A percentile compares a stretch with the other conserved stretches of the same genome.
Conservation (phyloP, 2,797 vertebrate genomes). For the Jordanella pulchra region DNA sequence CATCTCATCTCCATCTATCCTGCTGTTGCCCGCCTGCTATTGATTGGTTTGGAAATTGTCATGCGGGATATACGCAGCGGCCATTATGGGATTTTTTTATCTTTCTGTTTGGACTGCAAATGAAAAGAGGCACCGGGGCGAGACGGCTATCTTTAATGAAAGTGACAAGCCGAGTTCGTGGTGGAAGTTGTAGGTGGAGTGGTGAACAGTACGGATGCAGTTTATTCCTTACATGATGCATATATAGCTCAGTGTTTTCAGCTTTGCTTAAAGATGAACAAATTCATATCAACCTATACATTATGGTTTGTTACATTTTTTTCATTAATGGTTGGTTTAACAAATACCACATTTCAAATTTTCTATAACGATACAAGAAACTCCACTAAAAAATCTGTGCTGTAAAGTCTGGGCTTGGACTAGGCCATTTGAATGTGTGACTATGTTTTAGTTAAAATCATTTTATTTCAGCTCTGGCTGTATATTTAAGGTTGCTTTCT, state of each 20-base stretch:
- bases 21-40: slow-evolving; percentile 70
- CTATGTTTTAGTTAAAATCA: no score
- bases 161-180: slow-evolving; percentile 66
- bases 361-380: neutral
- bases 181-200: slow-evolving; percentile 53
- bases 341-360: neutral
- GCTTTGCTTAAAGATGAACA: neutral
- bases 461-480: no score
- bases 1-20: slow-evolving; percentile 64
- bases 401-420: neutral
- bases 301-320: neutral
- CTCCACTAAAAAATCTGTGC: neutral
- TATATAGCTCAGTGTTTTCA: neutral
- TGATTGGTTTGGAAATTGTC: slow-evolving; percentile 80
- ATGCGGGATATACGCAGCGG: slow-evolving; percentile 71
- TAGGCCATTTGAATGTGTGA: no score
- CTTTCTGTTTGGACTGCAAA: slow-evolving; percentile 80
- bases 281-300: neutral
- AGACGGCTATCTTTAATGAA: slow-evolving; percentile 73
- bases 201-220: slow-evolving; percentile 17
- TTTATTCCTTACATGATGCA: neutral
- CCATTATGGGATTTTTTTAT: slow-evolving; percentile 75
- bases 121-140: slow-evolving; percentile 68
- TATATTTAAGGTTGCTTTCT: no score
- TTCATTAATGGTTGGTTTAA: neutral